A percentile compares a stretch with the other conserved stretches of the same genome.
Evolutionary conservation across 2,113 vertebrate genomes (phyloP).

Genomic region (Lasiurus cinereus): DNA sequence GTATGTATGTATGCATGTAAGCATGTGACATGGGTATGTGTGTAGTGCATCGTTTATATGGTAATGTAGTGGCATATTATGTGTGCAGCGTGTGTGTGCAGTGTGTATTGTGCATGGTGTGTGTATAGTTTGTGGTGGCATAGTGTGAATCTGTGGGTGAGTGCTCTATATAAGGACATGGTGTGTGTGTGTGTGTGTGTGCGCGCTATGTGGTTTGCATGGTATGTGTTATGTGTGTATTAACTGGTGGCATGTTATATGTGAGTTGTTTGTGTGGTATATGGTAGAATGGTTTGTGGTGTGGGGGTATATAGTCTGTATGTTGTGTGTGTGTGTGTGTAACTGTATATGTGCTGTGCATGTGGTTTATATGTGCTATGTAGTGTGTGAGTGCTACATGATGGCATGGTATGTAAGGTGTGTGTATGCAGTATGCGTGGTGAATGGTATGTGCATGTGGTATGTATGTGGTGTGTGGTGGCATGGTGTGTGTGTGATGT

Average conservation of each 20-base stretch:
- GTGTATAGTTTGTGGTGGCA: background rate
- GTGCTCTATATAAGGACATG: background rate
- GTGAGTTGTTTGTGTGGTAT: background rate
- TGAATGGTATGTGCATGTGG: background rate
- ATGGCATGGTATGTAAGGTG: background rate
- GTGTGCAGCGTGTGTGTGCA: background rate
- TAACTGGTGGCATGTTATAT: background rate
- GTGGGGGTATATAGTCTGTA: background rate
- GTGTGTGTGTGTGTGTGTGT: background rate
- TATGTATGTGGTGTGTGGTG: background rate
- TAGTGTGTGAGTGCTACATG: background rate
- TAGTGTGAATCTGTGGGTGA: background rate
- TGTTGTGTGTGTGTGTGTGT: background rate
- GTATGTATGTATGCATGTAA: background rate
- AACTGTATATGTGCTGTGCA: background rate
- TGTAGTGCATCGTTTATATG: background rate
- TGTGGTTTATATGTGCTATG: background rate
- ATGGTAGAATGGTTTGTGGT: background rate
- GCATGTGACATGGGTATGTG: background rate
- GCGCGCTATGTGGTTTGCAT: background rate
- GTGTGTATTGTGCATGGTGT: background rate
- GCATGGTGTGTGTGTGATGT: background rate
- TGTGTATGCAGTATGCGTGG: background rate
- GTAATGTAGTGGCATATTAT: background rate
- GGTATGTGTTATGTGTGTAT: background rate